Evolutionary conservation across 2,113 vertebrate species (phyloP).

Genomic region (Spilogale gracilis): DNA sequence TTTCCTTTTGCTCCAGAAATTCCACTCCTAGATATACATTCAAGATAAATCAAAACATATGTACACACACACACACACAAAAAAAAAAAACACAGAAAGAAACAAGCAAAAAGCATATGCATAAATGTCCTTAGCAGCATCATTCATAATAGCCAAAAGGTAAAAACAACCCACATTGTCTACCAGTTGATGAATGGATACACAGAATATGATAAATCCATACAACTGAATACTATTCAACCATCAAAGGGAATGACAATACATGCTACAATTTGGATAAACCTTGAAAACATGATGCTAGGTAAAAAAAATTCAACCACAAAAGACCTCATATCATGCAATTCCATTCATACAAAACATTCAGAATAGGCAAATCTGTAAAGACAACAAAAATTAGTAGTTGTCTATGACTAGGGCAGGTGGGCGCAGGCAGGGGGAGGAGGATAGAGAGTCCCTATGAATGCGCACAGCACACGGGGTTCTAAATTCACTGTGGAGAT

Average conservation of each 20-base stretch:
- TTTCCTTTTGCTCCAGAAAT: neutral
- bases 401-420: neutral
- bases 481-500: neutral
- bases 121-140: neutral
- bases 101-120: neutral
- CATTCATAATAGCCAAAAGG: neutral
- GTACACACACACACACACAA: neutral
- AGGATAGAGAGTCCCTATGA: neutral
- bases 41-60: neutral
- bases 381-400: too few species aligned
- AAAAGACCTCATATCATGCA: neutral
- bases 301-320: neutral
- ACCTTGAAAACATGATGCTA: neutral
- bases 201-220: neutral
- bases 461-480: rapidly evolving
- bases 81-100: neutral
- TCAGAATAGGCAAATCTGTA: neutral
- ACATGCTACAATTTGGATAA: neutral
- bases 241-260: neutral
- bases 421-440: neutral
- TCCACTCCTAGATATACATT: neutral
- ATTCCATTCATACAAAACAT: neutral
- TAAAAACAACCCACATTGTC: neutral
- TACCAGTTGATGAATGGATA: neutral
- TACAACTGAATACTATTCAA: neutral